Percentiles rank a stretch among this genome's conserved stretches.
Evolutionary conservation across 2,797 vertebrate genomes (phyloP).

Genomic region (Anguilla marmorata): DNA sequence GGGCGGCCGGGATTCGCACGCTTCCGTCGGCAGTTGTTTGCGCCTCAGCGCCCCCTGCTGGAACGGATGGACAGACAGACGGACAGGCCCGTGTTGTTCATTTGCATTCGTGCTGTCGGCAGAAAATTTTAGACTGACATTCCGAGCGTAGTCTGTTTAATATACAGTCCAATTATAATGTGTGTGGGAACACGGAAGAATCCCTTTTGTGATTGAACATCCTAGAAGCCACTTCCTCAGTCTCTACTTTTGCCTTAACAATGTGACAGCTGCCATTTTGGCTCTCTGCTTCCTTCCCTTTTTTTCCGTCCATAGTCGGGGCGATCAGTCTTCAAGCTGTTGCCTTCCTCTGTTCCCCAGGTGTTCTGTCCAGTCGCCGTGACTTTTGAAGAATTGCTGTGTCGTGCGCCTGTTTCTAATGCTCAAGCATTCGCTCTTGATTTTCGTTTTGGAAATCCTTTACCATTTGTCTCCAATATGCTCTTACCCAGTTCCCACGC

Average conservation of each 20-base stretch:
- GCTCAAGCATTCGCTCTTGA: neutral
- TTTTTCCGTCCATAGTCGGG: constrained; percentile 22
- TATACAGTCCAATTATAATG: too few relatives aligned
- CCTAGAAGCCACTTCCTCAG: neutral
- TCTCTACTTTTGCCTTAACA: constrained; percentile 46
- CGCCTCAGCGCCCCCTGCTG: neutral
- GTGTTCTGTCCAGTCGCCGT: constrained; percentile 12
- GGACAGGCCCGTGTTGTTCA: neutral
- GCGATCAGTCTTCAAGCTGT: constrained; percentile 44
- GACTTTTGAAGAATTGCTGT: neutral
- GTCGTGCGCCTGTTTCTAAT: neutral
- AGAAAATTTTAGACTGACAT: too few relatives aligned
- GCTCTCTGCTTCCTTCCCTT: constrained; percentile 36
- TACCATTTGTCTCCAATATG: neutral
- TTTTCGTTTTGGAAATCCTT: neutral
- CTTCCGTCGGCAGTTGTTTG: neutral
- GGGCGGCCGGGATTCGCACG: neutral
- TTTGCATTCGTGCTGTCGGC: too few relatives aligned
- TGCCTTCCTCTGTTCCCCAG: constrained; percentile 33
- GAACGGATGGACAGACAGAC: neutral
- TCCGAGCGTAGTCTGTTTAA: too few relatives aligned
- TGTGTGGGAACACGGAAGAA: too few relatives aligned
- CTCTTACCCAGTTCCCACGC: too few relatives aligned
- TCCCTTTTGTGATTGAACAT: neutral
- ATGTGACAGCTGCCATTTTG: constrained; percentile 48